Conservation (phyloP, 2,797 vertebrate genomes). For the Lutjanus campechanus region DNA sequence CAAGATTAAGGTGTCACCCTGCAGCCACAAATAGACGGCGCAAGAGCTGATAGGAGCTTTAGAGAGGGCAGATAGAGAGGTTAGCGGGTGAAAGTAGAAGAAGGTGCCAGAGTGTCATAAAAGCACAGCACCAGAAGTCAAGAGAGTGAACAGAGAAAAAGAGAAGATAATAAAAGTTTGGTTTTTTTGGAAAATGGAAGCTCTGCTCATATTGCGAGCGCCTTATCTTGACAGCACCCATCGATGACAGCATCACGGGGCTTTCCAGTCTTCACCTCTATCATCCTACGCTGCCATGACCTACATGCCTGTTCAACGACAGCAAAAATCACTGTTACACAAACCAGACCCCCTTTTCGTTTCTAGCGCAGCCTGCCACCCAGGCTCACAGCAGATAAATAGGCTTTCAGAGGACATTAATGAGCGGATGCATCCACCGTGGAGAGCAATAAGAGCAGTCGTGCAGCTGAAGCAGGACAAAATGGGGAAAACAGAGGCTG, state of each 20-base stretch:
- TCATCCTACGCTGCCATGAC: slow-evolving; percentile 22
- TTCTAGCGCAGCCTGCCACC: slow-evolving; percentile 13
- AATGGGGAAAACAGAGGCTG: neutral
- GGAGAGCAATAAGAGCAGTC: neutral
- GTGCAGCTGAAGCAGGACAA: slow-evolving; percentile 9
- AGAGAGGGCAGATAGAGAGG: slow-evolving; percentile 35
- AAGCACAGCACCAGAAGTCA: neutral
- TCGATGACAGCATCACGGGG: slow-evolving; percentile 7
- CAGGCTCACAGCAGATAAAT: slow-evolving; percentile 22
- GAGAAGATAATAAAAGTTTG: neutral
- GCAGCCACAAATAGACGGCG: slow-evolving; percentile 48
- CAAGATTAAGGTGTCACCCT: slow-evolving; percentile 22
- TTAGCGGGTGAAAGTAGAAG: neutral
- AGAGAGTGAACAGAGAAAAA: neutral
- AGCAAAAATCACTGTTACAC: slow-evolving; percentile 36
- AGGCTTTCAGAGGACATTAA: slow-evolving; percentile 51
- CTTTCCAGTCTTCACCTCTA: slow-evolving; percentile 8
- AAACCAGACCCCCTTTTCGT: slow-evolving; percentile 43
- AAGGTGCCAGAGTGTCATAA: neutral
- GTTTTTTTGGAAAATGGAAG: neutral
- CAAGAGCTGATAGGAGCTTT: slow-evolving; percentile 47
- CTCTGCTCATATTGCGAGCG: neutral
- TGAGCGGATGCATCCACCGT: slow-evolving; percentile 22
- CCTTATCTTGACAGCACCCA: slow-evolving; percentile 40
- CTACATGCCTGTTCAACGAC: slow-evolving; percentile 34